These are phyloP conservation scores for Seira musarum DNA, from an alignment of 2,888 invertebrate species.

Conservation along the genomic window DNA sequence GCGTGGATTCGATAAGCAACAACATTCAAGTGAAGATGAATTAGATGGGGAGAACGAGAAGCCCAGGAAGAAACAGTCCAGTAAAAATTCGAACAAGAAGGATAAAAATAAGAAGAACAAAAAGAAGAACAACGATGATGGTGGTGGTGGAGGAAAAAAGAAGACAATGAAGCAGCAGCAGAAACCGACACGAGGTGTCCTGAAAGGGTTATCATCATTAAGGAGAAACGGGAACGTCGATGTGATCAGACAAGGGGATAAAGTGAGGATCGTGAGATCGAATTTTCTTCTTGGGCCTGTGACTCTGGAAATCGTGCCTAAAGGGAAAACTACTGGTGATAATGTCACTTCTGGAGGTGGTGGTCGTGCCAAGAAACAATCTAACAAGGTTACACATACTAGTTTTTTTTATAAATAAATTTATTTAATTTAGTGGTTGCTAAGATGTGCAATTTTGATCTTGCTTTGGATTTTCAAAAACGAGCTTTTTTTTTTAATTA, in stretches of 20 bases:
- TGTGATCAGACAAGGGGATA: conserved; percentile 62
- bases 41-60: background rate
- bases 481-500: too few relatives aligned
- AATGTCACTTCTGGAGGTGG: too few relatives aligned
- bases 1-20: background rate
- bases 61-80: background rate
- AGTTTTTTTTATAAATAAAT: conserved; percentile 2
- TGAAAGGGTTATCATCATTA: conserved; percentile 66
- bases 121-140: conserved; percentile 16
- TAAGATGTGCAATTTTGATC: too few relatives aligned
- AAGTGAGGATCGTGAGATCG: conserved; percentile 61
- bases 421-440: too few relatives aligned
- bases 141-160: conserved; percentile 16
- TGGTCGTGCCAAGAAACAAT: background rate
- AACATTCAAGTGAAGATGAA: background rate
- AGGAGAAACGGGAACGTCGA: conserved; percentile 66
- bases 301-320: conserved; percentile 67
- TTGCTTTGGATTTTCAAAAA: too few relatives aligned
- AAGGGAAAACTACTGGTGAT: conserved; percentile 25
- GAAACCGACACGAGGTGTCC: conserved; percentile 64
- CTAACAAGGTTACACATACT: background rate
- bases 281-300: conserved; percentile 68
- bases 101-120: conserved; percentile 6
- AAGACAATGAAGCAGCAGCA: conserved; percentile 14
- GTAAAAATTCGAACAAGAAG: conserved; percentile 21